phyloP scores from a whole-genome alignment of 23 tunicate species.

The Botrylloides violaceus region DNA sequence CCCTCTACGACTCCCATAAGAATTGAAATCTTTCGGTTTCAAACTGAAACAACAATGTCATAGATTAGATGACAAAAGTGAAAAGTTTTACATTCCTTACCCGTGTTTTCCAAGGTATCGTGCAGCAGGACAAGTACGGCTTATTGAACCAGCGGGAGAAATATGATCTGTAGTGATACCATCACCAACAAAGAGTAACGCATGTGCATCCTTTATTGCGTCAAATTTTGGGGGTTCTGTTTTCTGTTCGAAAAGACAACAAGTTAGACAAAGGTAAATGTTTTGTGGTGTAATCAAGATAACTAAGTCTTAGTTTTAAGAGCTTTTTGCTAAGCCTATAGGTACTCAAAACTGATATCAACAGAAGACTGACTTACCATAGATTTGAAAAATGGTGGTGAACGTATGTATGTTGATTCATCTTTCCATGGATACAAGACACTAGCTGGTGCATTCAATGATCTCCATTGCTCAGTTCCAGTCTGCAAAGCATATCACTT shows the following conservation, averaged over 20 bases:
- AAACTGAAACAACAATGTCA: slow-evolving; percentile 31
- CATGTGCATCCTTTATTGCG: slow-evolving; percentile 46
- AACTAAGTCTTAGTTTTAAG: too few species aligned
- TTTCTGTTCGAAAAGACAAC: slow-evolving; percentile 25
- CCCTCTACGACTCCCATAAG: slow-evolving; percentile 98
- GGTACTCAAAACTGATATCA: too few species aligned
- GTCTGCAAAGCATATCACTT: too few species aligned
- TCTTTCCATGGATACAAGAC: slow-evolving; percentile 77
- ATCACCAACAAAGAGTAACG: slow-evolving; percentile 78
- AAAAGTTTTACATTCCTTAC: slow-evolving; percentile 36
- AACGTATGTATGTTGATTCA: slow-evolving; percentile 79
- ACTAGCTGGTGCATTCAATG: slow-evolving; percentile 62
- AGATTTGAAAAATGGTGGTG: slow-evolving; percentile 88
- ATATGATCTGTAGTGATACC: slow-evolving; percentile 97
- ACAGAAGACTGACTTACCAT: slow-evolving; percentile 34
- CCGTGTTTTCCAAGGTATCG: slow-evolving; percentile 60
- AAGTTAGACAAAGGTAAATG: background rate
- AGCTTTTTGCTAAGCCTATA: too few species aligned
- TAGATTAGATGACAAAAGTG: background rate
- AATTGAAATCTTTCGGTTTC: slow-evolving; percentile 85
- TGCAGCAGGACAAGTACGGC: slow-evolving; percentile 83
- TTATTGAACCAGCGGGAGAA: slow-evolving; percentile 95
- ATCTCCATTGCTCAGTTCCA: slow-evolving; percentile 86
- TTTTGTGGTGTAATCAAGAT: too few species aligned
- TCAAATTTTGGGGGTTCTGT: slow-evolving; percentile 21